Base-by-base conservation (phyloP, 2,797 vertebrate species). In the Hyperoplus immaculatus region DNA sequence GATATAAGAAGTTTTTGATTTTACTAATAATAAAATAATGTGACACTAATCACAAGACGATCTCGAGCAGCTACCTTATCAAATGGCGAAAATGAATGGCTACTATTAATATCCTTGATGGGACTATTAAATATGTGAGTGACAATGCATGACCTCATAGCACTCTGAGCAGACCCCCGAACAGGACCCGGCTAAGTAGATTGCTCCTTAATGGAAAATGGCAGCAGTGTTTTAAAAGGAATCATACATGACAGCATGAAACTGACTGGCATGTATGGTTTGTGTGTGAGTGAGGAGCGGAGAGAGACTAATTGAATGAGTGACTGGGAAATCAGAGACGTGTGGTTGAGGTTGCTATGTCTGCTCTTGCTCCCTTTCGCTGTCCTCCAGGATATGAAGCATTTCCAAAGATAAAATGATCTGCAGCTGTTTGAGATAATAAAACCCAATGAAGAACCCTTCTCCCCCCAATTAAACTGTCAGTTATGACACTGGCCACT, bases 141-240 rank as follows among this genome's bases (percentile, higher is more conserved):
- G 87, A 86, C 70, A 85, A 72, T 69, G 72, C 53, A 88, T 91
- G 87, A 91, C 45, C 89, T 93, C 85, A 90, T 60, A 60, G 68
- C 65, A 71, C 67, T 63, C 61, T 67, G 64, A 84, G 80, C 86
- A 92, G 88, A 87, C 80, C 82, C 75, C 38, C 50, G 69, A 88
- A 84, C 91, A 92, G 87, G 83, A 73, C 80, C 36, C 8, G 0
- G 68, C 75, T 92, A 92, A 93, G 73, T 91, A 83, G 81, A 94
- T 92, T 93, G 85, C 12, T 58, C 51, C 69, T 18, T 88, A 87
- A 91, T 89, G 68, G 81, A 43, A 78, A 78, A 83, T 77, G 75
- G 51, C 82, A 89, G 72, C 63, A 69, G 75, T 21, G 16, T 87
- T 85, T 89, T 60, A 86, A 29, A 79, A 84, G 63, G 78, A 80